phyloP scores from a whole-genome alignment of 2,888 invertebrate species.

The Zygaena filipendulae region DNA sequence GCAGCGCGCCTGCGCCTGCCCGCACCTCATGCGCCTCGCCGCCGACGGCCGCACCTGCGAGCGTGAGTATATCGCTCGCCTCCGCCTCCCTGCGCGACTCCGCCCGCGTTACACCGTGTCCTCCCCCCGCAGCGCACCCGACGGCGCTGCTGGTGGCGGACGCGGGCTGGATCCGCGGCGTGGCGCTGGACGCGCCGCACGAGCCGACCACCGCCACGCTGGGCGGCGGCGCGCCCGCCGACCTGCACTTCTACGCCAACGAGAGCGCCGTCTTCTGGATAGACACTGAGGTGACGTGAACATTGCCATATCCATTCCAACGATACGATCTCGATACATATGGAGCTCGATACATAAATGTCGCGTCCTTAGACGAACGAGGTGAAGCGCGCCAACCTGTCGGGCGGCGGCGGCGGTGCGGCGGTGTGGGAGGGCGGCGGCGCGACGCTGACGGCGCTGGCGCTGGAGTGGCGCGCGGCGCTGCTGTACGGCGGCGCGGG shows the following conservation, averaged over 20 bases:
- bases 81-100: background rate
- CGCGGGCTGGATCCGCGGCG: slow-evolving; percentile 82
- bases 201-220: slow-evolving; percentile 82
- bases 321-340: background rate
- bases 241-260: slow-evolving; percentile 75
- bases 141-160: slow-evolving; percentile 81
- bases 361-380: slow-evolving; percentile 68
- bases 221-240: slow-evolving; percentile 75
- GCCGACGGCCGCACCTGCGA: slow-evolving; percentile 74
- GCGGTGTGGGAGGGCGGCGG: slow-evolving; percentile 76
- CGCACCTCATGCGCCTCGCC: slow-evolving; percentile 85
- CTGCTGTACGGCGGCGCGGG: slow-evolving; percentile 78
- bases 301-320: background rate
- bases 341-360: background rate
- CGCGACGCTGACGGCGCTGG: slow-evolving; percentile 75
- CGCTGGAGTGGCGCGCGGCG: slow-evolving; percentile 84
- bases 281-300: slow-evolving; percentile 69
- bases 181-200: slow-evolving; percentile 79
- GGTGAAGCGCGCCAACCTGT: slow-evolving; percentile 75
- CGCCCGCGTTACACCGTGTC: background rate
- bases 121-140: slow-evolving; percentile 73
- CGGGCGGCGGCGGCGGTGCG: slow-evolving; percentile 69
- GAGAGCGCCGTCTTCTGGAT: slow-evolving; percentile 81
- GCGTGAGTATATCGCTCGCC: slow-evolving; percentile 39
- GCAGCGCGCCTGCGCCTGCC: slow-evolving; percentile 81